Conservation (phyloP, 2,113 vertebrate genomes). For the Myrmecobius fasciatus region DNA sequence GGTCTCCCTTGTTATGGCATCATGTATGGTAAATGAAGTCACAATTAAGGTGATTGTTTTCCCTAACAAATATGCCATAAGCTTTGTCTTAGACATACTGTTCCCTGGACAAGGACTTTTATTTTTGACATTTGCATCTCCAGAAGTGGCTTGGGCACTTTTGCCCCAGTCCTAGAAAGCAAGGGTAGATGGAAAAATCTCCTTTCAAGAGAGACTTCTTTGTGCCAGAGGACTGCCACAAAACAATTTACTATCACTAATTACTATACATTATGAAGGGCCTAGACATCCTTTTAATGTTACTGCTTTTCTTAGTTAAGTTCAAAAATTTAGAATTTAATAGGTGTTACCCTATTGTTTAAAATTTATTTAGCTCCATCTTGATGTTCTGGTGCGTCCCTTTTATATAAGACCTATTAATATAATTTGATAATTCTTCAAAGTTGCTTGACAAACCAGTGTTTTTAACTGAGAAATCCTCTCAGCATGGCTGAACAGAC, state of each 20-base stretch:
- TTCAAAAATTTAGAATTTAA: not conserved
- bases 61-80: not conserved
- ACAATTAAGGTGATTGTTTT: not conserved
- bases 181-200: not conserved
- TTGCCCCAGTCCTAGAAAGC: not conserved
- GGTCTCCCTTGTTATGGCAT: not conserved
- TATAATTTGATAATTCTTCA: not conserved
- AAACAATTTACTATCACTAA: not conserved
- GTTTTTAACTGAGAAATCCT: not conserved
- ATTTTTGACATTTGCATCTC: not conserved
- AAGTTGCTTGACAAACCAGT: not conserved
- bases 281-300: not conserved
- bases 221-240: not conserved
- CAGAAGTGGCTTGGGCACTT: not conserved
- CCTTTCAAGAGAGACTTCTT: not conserved
- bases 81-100: not conserved
- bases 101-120: not conserved
- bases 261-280: not conserved
- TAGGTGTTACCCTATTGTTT: too few relatives aligned
- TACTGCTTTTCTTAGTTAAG: not conserved
- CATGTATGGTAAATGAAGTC: not conserved
- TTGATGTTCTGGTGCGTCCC: not conserved
- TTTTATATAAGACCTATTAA: not conserved
- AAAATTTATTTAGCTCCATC: not conserved
- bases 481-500: not conserved